Evolutionary conservation across 2,113 vertebrate species (phyloP).

Genomic region (Phyllopteryx taeniolatus): DNA sequence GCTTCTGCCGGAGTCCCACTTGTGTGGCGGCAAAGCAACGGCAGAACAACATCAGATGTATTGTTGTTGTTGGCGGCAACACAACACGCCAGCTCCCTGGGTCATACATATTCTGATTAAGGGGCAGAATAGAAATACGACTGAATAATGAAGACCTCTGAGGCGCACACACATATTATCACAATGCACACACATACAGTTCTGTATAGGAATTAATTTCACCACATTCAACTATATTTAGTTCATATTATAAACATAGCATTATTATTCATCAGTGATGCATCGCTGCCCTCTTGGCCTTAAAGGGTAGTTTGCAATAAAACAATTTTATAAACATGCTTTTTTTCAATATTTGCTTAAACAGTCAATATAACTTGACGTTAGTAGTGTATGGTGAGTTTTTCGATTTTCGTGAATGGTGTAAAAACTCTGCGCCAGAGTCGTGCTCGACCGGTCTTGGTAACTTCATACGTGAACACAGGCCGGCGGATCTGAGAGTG

Average conservation of each 20-base stretch:
- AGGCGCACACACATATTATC: conserved; percentile 31
- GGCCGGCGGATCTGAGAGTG: no score
- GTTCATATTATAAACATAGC: conserved; percentile 26
- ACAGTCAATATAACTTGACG: background rate
- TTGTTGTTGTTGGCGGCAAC: conserved; percentile 37
- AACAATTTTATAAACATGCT: no score
- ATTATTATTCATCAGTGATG: conserved; percentile 44
- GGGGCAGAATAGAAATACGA: conserved; percentile 41
- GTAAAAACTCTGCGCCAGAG: background rate
- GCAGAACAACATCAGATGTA: conserved; percentile 41
- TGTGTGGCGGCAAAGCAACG: conserved; percentile 34
- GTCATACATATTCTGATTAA: conserved; percentile 63
- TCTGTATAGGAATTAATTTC: conserved; percentile 53
- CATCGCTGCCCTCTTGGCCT: conserved; percentile 23
- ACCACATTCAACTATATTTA: conserved; percentile 46
- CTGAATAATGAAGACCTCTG: conserved; percentile 65
- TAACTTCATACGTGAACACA: no score
- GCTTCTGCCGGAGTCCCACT: conserved; percentile 21
- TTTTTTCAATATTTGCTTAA: conserved; percentile 14
- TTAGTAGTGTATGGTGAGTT: conserved; percentile 3
- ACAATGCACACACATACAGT: conserved; percentile 34
- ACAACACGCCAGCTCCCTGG: conserved; percentile 10
- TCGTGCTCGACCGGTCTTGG: no score
- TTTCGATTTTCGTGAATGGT: background rate
- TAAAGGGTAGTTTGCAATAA: background rate